These are phyloP conservation scores for Leucozona laternaria DNA, from an alignment of 2,888 invertebrate genomes.

Conservation along the genomic window DNA sequence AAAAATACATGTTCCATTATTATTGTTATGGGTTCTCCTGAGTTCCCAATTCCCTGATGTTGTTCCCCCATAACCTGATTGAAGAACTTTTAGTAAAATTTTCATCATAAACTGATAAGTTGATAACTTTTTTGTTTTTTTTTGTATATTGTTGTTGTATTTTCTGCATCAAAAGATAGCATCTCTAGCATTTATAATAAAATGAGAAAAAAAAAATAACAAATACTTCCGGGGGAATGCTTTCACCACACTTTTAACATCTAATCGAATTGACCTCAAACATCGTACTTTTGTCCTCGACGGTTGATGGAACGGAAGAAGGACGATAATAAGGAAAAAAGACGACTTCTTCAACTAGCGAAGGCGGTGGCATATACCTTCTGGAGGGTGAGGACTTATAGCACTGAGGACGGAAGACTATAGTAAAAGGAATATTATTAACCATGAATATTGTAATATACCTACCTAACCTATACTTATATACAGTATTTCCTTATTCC, in stretches of 20 bases:
- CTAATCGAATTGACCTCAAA: conserved; percentile 73
- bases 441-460: conserved; percentile 57
- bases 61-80: neutral
- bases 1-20: conserved; percentile 21
- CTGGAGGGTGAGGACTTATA: neutral
- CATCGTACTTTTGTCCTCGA: conserved; percentile 48
- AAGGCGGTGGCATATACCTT: neutral
- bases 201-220: no score
- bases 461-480: neutral
- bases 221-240: conserved; percentile 21
- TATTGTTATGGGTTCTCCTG: conserved; percentile 20
- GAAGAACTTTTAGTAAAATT: conserved; percentile 31
- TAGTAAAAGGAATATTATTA: conserved; percentile 42
- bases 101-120: conserved; percentile 66
- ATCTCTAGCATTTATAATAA: neutral
- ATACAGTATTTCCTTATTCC: neutral
- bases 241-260: conserved; percentile 49
- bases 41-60: neutral
- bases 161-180: neutral
- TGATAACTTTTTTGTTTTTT: conserved; percentile 47
- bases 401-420: neutral
- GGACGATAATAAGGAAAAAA: conserved; percentile 36
- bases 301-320: conserved; percentile 47
- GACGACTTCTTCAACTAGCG: conserved; percentile 14
- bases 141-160: neutral